These are phyloP conservation scores for Mamestra configurata DNA, from an alignment of 1,140 invertebrate species.

Conservation along the genomic window DNA sequence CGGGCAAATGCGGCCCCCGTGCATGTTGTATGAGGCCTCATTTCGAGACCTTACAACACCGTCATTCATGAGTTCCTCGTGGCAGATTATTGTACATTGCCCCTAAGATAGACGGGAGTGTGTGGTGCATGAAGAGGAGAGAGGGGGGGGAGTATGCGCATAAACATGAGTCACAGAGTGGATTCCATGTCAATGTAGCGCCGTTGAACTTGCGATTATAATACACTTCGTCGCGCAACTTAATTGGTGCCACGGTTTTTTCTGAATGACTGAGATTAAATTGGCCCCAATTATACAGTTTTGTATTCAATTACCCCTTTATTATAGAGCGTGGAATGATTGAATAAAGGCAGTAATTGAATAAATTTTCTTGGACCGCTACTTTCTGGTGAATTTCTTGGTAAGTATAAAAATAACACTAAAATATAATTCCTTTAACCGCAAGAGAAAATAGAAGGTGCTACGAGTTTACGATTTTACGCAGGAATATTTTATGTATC, in stretches of 20 bases:
- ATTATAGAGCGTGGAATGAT: constrained; percentile 24
- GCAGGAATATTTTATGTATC: constrained; percentile 14
- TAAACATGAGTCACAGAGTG: constrained; percentile 65
- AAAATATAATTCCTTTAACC: background rate
- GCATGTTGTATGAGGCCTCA: constrained; percentile 11
- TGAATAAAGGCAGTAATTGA: constrained; percentile 4
- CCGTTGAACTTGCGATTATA: constrained; percentile 70
- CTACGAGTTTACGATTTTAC: constrained; percentile 28
- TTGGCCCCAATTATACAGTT: constrained; percentile 57
- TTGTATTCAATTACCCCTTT: constrained; percentile 50
- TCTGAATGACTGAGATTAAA: constrained; percentile 58
- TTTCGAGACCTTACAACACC: constrained; percentile 6
- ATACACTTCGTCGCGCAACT: constrained; percentile 63
- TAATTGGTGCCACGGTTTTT: constrained; percentile 65
- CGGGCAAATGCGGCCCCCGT: constrained; percentile 17
- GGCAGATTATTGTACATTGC: constrained; percentile 48
- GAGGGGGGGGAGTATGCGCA: constrained; percentile 36
- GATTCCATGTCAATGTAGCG: constrained; percentile 72
- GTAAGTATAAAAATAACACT: constrained; percentile 17
- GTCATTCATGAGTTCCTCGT: constrained; percentile 44
- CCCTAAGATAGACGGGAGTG: constrained; percentile 30
- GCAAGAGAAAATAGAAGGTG: constrained; percentile 13
- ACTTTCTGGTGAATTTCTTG: background rate
- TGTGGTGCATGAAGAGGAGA: constrained; percentile 5
- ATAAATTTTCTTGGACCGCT: constrained; percentile 1